Evolutionary conservation across 2,113 vertebrate genomes (phyloP).

Genomic region (Erinaceus europaeus): DNA sequence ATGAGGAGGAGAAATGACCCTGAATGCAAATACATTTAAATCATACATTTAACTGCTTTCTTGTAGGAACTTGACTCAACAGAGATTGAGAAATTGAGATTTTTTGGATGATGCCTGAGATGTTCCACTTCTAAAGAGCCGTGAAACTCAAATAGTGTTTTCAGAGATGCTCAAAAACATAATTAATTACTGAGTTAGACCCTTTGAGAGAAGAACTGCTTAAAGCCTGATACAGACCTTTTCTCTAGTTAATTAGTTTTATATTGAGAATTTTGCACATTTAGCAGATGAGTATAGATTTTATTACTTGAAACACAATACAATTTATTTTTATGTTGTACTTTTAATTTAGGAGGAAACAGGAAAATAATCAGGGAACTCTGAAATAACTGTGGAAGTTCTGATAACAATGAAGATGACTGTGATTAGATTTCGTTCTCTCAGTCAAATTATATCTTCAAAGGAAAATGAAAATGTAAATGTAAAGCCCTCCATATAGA

Average conservation of each 20-base stretch:
- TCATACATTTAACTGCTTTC: constrained; percentile 38
- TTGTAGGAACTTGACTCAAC: constrained; percentile 58
- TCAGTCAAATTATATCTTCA: constrained; percentile 54
- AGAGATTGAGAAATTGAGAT: constrained; percentile 76
- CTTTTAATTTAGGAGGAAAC: constrained; percentile 53
- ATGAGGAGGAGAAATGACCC: constrained; percentile 3
- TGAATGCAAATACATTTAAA: constrained; percentile 48
- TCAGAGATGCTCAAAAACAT: constrained; percentile 72
- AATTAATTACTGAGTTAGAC: constrained; percentile 77
- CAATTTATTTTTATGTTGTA: constrained; percentile 69
- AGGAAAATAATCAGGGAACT: constrained; percentile 66
- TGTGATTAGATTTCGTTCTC: constrained; percentile 39
- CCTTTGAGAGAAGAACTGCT: constrained; percentile 77
- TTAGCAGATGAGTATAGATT: constrained; percentile 68
- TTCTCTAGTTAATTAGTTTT: constrained; percentile 76
- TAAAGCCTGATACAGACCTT: constrained; percentile 78
- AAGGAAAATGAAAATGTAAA: constrained; percentile 58
- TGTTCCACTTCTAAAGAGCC: constrained; percentile 69
- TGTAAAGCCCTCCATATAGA: constrained; percentile 16
- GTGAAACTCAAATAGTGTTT: constrained; percentile 73
- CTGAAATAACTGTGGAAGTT: constrained; percentile 56
- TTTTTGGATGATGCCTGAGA: constrained; percentile 71
- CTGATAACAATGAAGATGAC: constrained; percentile 62
- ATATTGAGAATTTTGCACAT: constrained; percentile 68
- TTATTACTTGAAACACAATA: constrained; percentile 72